Base-by-base conservation (phyloP, 2,888 invertebrate species). In the Euplexia lucipara region DNA sequence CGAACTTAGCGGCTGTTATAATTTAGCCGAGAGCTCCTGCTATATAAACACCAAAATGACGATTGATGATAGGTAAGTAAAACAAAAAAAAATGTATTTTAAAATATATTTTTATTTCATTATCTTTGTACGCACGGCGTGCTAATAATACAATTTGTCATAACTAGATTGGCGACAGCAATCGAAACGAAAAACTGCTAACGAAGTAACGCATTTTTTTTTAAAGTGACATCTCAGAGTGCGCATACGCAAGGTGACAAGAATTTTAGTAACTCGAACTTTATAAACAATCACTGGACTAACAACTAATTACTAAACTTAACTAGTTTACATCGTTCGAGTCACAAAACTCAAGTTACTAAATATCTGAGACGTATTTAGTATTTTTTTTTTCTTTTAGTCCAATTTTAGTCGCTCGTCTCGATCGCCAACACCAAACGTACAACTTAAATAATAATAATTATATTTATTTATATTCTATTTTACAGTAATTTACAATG, bases 401-500 rank as follows among this genome's bases (percentile, higher is more conserved):
- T 2, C 26, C 5, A 30, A 20, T n/a, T 41, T 20, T 20, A 78
- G 37, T 51, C 0, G 7, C 10, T 22, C 32, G 3, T 30, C n/a
- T 52, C 60, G 54, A 51, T 63, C 41, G 63, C 35, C 16, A 42
- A 34, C 59, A 59, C 44, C 41, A 34, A 42, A 41, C 8, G 47
- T 62, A 62, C 72, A 58, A 53, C 47, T 66, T 66, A 75, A 62
- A 71, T 67, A 67, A 54, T 52, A 58, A 59, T 59, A 37, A 63
- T 75, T 62, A 75, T 45, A 59, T 45, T 68, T 68, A 75, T 64
- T 68, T 60, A 52, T 69, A 58, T 35, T 64, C 75, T 79, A 79
- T 80, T 59, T 81, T 79, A 79, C 79, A 79, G 67, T 62, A 75
- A 62, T 80, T 75, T 81, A 79, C 81, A 79, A 80, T 79, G 75